Evolutionary conservation across 2,797 vertebrate genomes (phyloP).

Genomic region (Lutjanus campechanus): DNA sequence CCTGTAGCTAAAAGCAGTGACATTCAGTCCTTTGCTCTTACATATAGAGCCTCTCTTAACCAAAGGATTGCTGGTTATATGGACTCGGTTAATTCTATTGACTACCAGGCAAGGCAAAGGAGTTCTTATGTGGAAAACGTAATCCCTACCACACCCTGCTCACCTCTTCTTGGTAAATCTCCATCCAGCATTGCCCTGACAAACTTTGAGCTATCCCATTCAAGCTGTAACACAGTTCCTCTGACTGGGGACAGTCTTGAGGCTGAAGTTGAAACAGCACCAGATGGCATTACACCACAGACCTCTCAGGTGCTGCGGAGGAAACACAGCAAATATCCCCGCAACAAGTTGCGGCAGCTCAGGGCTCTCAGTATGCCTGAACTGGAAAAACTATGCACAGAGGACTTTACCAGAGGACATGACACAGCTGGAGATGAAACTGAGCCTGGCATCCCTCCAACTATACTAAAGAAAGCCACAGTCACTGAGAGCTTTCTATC

Average conservation of each 20-base stretch:
- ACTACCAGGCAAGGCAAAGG: constrained; percentile 79
- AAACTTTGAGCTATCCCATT: constrained; percentile 49
- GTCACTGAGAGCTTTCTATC: constrained; percentile 19
- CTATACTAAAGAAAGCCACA: neutral
- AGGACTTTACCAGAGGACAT: constrained; percentile 77
- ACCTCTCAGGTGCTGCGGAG: constrained; percentile 79
- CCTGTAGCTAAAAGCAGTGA: constrained; percentile 85
- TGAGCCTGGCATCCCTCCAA: constrained; percentile 82
- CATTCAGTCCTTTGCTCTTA: constrained; percentile 79
- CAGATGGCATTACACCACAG: constrained; percentile 23
- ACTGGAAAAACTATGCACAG: constrained; percentile 90
- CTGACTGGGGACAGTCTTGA: constrained; percentile 13
- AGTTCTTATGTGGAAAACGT: constrained; percentile 87
- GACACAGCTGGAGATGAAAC: constrained; percentile 78
- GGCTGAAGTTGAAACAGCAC: constrained; percentile 20
- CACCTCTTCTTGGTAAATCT: constrained; percentile 73
- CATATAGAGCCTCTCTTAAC: constrained; percentile 84
- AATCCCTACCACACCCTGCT: constrained; percentile 60
- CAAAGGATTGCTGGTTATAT: constrained; percentile 88
- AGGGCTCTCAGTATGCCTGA: constrained; percentile 95
- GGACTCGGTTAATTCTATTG: constrained; percentile 62
- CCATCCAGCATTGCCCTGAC: constrained; percentile 56
- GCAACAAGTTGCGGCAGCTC: constrained; percentile 90
- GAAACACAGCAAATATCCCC: constrained; percentile 80
- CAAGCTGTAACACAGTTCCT: constrained; percentile 37